Percentiles rank a stretch among this genome's conserved stretches.
These are phyloP conservation scores for Lithophane semibrunnea DNA, from an alignment of 2,888 invertebrate species.

Conservation along the genomic window DNA sequence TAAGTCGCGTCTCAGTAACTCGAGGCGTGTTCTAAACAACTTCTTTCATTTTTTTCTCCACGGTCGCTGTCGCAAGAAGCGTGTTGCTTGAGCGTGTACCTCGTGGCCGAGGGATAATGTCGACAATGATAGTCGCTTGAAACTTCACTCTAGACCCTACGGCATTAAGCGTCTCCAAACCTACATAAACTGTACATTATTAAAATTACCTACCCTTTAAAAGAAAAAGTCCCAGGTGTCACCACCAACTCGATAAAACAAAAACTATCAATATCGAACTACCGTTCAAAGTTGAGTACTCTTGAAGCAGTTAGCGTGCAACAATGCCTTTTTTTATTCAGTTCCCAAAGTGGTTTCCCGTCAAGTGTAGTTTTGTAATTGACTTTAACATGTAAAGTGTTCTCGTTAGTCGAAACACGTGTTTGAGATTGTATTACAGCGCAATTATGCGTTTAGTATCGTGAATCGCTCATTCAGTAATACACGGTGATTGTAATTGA, in stretches of 20 bases:
- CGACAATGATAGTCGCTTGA: neutral
- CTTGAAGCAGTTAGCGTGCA: constrained; percentile 60
- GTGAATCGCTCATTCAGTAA: constrained; percentile 48
- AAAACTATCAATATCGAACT: constrained; percentile 64
- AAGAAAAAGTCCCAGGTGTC: constrained; percentile 53
- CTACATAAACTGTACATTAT: neutral
- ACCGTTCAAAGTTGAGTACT: constrained; percentile 47
- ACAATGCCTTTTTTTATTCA: constrained; percentile 72
- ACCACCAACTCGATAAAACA: constrained; percentile 50
- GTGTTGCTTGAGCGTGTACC: too few species aligned
- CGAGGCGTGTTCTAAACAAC: too few species aligned
- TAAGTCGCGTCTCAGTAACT: neutral
- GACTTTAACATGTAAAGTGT: constrained; percentile 74
- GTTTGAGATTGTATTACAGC: constrained; percentile 64
- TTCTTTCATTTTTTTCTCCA: neutral
- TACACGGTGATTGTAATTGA: constrained; percentile 60
- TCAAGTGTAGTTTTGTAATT: constrained; percentile 71
- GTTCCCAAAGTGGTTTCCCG: constrained; percentile 68
- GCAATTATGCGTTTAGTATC: constrained; percentile 61
- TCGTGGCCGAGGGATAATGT: neutral
- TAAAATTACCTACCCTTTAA: constrained; percentile 7
- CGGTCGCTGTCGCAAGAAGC: neutral
- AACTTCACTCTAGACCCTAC: neutral
- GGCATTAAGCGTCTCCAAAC: neutral
- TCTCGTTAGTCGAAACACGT: constrained; percentile 69